Evolutionary conservation across 2,113 vertebrate species (phyloP).

Genomic region (Xiphias gladius): DNA sequence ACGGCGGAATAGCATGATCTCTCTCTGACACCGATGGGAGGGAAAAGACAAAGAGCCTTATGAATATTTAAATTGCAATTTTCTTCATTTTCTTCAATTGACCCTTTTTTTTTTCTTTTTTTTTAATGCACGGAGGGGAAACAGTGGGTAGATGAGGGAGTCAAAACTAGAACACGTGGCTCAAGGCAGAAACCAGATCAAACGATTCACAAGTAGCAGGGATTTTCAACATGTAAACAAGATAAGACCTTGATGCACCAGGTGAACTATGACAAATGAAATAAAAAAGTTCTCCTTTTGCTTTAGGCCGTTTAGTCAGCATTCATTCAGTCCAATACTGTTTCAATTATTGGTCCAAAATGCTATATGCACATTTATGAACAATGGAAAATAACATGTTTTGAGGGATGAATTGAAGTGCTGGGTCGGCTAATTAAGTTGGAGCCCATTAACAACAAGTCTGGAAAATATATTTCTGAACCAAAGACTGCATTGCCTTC

Average conservation of each 20-base stretch:
- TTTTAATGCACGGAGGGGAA: conserved; percentile 15
- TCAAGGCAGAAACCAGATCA: conserved; percentile 44
- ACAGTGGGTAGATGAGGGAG: conserved; percentile 14
- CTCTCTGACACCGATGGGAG: conserved; percentile 64
- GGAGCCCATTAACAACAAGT: neutral
- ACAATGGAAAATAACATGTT: neutral
- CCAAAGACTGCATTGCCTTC: neutral
- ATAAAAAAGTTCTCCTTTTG: neutral
- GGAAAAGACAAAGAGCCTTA: conserved; percentile 79
- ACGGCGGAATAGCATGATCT: conserved; percentile 75
- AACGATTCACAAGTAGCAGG: conserved; percentile 13
- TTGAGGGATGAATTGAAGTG: neutral
- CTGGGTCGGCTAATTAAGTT: neutral
- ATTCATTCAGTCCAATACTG: neutral
- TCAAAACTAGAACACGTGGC: conserved; percentile 49
- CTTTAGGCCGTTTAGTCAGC: conserved; percentile 10
- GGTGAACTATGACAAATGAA: conserved; percentile 27
- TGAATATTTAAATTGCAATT: conserved; percentile 85
- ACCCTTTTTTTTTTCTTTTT: conserved; percentile 59
- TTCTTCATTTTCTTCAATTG: conserved; percentile 80
- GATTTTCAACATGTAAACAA: conserved; percentile 41
- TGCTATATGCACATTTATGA: neutral
- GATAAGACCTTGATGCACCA: conserved; percentile 16
- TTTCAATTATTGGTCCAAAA: conserved; percentile 4
- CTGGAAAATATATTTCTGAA: neutral